Conservation (phyloP, 2,113 vertebrate genomes). For the Tylochromis polylepis region DNA sequence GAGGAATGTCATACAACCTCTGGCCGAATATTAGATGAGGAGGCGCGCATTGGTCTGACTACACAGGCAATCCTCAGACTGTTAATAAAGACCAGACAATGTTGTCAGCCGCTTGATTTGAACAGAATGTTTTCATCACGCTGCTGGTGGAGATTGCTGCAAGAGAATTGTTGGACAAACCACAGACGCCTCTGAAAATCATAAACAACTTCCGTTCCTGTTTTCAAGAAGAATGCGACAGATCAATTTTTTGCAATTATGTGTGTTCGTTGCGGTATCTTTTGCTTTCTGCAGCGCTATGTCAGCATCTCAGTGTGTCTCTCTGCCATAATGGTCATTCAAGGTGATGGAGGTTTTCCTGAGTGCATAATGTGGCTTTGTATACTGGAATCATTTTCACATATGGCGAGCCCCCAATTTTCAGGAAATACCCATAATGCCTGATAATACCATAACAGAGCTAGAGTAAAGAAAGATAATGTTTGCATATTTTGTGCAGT, state of each 20-base stretch:
- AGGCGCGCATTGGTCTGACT: background rate
- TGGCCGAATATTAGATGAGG: constrained; percentile 57
- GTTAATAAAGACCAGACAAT: constrained; percentile 58
- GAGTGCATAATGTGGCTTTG: background rate
- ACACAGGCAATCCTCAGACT: constrained; percentile 16
- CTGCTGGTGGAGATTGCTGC: constrained; percentile 31
- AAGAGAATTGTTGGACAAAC: background rate
- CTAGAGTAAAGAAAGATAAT: background rate
- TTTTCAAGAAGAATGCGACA: background rate
- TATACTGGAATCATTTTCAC: background rate
- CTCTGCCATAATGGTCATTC: background rate
- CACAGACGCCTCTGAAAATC: background rate
- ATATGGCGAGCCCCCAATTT: background rate
- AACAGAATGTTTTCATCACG: constrained; percentile 13
- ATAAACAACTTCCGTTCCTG: constrained; percentile 26
- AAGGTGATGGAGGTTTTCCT: background rate
- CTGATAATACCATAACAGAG: background rate
- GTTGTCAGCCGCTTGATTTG: constrained; percentile 7
- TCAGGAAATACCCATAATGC: background rate
- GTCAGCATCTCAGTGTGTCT: background rate
- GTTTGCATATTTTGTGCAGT: background rate
- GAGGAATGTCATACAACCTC: constrained; percentile 58
- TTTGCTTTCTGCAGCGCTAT: background rate
- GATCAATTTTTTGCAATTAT: constrained; percentile 23
- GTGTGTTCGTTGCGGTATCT: background rate